Base-by-base conservation (phyloP, 2,888 invertebrate species). In the Drosophila yooni region DNA sequence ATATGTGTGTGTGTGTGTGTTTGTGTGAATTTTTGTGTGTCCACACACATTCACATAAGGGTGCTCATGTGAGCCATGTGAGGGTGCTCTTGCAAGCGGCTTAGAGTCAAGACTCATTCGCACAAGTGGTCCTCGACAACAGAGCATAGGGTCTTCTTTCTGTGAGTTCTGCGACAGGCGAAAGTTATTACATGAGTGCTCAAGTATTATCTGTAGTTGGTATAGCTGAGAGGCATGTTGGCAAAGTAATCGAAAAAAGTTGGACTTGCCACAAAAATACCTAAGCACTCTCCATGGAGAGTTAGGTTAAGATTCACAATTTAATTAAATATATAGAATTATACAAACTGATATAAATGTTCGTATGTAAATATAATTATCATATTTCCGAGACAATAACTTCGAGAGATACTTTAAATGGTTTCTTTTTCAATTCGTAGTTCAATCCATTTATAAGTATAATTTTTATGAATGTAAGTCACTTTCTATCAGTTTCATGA, bases 1-100 rank as follows among this genome's bases (percentile, higher is more conserved):
- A 33, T 0, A 13, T 21, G 2, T 29, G 7, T 50, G 6, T 15
- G 74, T 11, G n/a, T n/a, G n/a, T 27, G 5, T 15, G 29, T 57
- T 8, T 8, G 33, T 31, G n/a, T 38, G 15, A 11, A 15, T 58
- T 15, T 66, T 11, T 76, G 76, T 76, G 76, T 76, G 76, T 76
- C 75, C 70, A 46, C 31, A 21, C 21, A 15, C 21, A n/a, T n/a
- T n/a, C n/a, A n/a, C n/a, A n/a, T n/a, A n/a, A n/a, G n/a, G n/a
- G n/a, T n/a, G n/a, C n/a, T n/a, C n/a, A n/a, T n/a, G n/a, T n/a
- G n/a, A n/a, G n/a, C n/a, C n/a, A n/a, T n/a, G n/a, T n/a, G n/a
- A n/a, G n/a, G 71, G 64, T 75, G 34, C 21, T 27, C 33, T 65
- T 40, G 46, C 36, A 64, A 76, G 33, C 57, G 10, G 77, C 72